These are phyloP conservation scores for Odocoileus hemionus DNA, from an alignment of 2,113 vertebrate genomes.

Conservation along the genomic window DNA sequence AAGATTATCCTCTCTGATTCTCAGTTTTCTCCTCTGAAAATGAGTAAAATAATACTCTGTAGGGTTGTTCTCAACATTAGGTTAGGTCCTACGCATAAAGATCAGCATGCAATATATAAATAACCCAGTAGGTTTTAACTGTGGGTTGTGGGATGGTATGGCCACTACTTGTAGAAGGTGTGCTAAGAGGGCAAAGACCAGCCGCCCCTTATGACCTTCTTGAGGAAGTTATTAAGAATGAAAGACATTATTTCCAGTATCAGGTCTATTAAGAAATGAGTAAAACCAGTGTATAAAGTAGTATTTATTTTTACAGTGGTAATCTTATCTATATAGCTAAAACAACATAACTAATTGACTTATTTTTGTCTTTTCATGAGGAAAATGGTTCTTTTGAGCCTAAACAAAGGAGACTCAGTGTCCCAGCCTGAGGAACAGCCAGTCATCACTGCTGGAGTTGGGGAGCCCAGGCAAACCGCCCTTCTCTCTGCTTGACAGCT, in stretches of 20 bases:
- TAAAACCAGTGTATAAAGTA: not conserved
- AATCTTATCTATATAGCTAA: not conserved
- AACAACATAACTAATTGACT: not conserved
- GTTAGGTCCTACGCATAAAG: not conserved
- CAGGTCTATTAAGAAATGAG: not conserved
- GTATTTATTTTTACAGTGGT: not conserved
- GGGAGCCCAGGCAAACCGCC: no score
- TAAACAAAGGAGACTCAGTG: not conserved
- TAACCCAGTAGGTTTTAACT: not conserved
- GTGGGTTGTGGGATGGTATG: not conserved
- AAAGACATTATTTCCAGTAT: not conserved
- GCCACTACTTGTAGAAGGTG: not conserved
- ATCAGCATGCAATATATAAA: not conserved
- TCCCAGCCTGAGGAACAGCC: not conserved
- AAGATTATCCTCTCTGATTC: not conserved
- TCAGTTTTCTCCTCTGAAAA: not conserved
- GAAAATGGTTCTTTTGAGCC: not conserved
- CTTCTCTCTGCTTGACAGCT: not conserved
- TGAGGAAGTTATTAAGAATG: not conserved
- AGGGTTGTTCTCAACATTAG: not conserved
- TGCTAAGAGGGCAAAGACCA: not conserved
- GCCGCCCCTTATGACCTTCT: not conserved
- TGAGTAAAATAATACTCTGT: not conserved
- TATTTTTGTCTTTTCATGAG: not conserved
- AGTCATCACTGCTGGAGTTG: fast-evolving